phyloP scores from a whole-genome alignment of 1,140 invertebrate genomes.

The Scaptomyza pallida region DNA sequence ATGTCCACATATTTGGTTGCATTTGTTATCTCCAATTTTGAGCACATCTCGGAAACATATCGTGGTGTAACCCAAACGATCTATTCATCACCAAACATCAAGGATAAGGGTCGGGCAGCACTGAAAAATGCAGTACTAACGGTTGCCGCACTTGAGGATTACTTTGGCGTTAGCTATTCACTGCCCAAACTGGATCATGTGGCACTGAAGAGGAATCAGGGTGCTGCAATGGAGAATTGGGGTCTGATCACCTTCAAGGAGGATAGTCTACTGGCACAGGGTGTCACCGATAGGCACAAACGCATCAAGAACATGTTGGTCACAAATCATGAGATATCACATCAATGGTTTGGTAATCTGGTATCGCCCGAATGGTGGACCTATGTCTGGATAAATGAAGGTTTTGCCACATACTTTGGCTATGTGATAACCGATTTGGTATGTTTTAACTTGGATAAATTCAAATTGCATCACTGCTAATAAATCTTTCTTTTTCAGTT shows the following conservation, averaged over 20 bases:
- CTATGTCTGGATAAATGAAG: slow-evolving; percentile 86
- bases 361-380: slow-evolving; percentile 86
- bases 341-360: slow-evolving; percentile 90
- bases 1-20: slow-evolving; percentile 92
- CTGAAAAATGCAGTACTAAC: slow-evolving; percentile 85
- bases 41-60: slow-evolving; percentile 65
- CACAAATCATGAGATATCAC: slow-evolving; percentile 87
- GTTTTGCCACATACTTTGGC: slow-evolving; percentile 88
- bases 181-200: slow-evolving; percentile 88
- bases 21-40: slow-evolving; percentile 89
- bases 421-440: slow-evolving; percentile 86
- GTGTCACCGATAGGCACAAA: slow-evolving; percentile 24
- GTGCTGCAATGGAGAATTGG: slow-evolving; percentile 94
- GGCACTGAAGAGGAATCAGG: slow-evolving; percentile 91
- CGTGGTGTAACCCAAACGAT: slow-evolving; percentile 85
- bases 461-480: slow-evolving; percentile 80
- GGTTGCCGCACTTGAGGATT: slow-evolving; percentile 85
- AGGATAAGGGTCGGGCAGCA: slow-evolving; percentile 85
- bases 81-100: slow-evolving; percentile 87
- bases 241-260: slow-evolving; percentile 90
- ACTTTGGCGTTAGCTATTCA: slow-evolving; percentile 84
- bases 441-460: slow-evolving; percentile 69
- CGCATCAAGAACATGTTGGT: slow-evolving; percentile 52
- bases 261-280: slow-evolving; percentile 36
- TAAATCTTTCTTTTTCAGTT: slow-evolving; percentile 78